phyloP scores from a whole-genome alignment of 2,888 invertebrate species.

The Herminia tarsipennalis region DNA sequence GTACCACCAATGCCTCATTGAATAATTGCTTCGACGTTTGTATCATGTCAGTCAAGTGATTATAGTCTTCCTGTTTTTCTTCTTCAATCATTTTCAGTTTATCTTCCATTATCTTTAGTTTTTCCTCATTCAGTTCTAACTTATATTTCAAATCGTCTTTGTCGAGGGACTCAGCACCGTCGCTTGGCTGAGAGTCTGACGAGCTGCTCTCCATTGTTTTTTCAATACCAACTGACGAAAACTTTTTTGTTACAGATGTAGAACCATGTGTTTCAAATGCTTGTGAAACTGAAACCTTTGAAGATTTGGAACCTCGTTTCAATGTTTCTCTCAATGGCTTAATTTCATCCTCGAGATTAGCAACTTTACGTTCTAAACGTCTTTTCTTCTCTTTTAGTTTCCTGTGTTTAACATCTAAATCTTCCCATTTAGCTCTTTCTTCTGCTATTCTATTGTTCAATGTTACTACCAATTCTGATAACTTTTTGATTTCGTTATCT shows the following conservation, averaged over 20 bases:
- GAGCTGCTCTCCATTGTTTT: conserved; percentile 62
- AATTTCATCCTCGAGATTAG: conserved; percentile 59
- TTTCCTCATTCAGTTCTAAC: conserved; percentile 88
- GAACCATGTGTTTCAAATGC: conserved; percentile 41
- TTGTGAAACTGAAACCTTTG: conserved; percentile 53
- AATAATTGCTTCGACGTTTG: conserved; percentile 85
- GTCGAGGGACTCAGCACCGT: conserved; percentile 61
- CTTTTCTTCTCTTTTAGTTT: conserved; percentile 83
- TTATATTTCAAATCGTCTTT: conserved; percentile 75
- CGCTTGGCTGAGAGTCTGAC: conserved; percentile 55
- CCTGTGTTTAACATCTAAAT: conserved; percentile 83
- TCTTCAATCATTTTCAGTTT: conserved; percentile 87
- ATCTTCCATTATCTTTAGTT: conserved; percentile 87
- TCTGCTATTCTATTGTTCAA: conserved; percentile 85
- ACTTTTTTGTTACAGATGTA: conserved; percentile 49
- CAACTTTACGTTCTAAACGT: conserved; percentile 63
- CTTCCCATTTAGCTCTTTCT: conserved; percentile 86
- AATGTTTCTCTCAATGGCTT: conserved; percentile 54
- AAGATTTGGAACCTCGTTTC: conserved; percentile 61
- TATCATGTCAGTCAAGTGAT: conserved; percentile 83
- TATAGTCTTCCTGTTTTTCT: conserved; percentile 86
- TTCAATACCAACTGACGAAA: conserved; percentile 56
- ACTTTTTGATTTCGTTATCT: conserved; percentile 86
- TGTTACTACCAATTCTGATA: conserved; percentile 85
- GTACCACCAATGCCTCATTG: conserved; percentile 79